Evolutionary conservation across 1,140 invertebrate species (phyloP), one percentile per base, ranked within the genome.

Genomic region (Kradibia gibbosae): DNA sequence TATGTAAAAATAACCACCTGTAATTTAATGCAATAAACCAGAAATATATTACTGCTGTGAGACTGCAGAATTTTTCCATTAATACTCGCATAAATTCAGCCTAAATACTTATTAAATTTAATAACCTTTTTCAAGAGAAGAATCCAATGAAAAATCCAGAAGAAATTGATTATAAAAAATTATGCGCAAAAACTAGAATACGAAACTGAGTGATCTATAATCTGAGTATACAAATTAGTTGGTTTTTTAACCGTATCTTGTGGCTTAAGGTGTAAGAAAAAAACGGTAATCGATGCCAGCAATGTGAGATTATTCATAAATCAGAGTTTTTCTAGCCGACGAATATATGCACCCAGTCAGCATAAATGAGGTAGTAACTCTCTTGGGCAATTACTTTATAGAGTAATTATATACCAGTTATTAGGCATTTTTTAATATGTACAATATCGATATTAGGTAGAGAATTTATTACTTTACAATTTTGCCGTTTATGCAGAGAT

Each of bases 361-460:
- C n/a, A n/a, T 71, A 48, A 71, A 71, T 48, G 70, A 71, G 70
- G 42, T 31, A 71, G 42, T 71, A 71, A 71, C 70, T 8, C 39
- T 71, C 42, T 0, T 22, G 25, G 39, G 20, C 22, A 71, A 71
- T 71, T 31, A 48, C n/a, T 48, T 71, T 25, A 71, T 28, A 15
- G 70, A 71, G 39, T 45, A 71, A 48, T 71, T 71, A 71, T 48
- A n/a, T 31, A 28, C 42, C 45, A 48, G n/a, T 71, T 71, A 34
- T 71, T 71, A 71, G 22, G 22, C 22, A 8, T 42, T n/a, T 70
- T 42, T 70, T 42, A 62, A 31, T 62, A 62, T 17, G 0, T 62
- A 25, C 65, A 70, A 42, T 71, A 11, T 28, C 31, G 25, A 71
- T 48, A 28, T 71, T 48, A 48, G 31, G 25, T 31, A 48, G n/a